phyloP scores from a whole-genome alignment of 2,888 invertebrate genomes.

The Fragum fragum region DNA sequence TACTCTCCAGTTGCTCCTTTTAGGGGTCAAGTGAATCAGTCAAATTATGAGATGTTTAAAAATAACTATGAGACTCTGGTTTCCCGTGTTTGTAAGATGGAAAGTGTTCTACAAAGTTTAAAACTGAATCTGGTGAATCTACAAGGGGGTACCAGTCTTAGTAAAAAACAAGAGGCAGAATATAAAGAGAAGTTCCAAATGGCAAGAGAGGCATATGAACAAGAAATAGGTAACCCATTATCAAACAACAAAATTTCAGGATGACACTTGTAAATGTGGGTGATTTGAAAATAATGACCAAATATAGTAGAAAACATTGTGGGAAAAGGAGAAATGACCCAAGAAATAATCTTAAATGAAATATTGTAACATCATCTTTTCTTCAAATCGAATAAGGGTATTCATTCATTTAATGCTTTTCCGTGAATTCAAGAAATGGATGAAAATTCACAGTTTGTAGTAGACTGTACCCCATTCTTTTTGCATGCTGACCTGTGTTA shows the following conservation, averaged over 20 bases:
- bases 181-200: conserved; percentile 75
- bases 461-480: too few species aligned
- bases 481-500: too few species aligned
- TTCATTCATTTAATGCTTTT: too few species aligned
- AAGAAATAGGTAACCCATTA: conserved; percentile 71
- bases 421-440: too few species aligned
- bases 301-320: too few species aligned
- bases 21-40: conserved; percentile 48
- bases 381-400: too few species aligned
- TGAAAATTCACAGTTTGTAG: too few species aligned
- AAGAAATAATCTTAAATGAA: too few species aligned
- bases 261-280: neutral
- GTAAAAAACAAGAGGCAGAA: conserved; percentile 71
- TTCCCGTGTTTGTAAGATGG: conserved; percentile 81
- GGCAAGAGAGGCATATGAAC: conserved; percentile 77
- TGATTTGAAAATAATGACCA: too few species aligned
- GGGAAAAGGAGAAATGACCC: neutral
- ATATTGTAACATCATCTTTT: too few species aligned
- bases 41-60: conserved; percentile 69
- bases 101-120: conserved; percentile 82
- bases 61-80: conserved; percentile 75
- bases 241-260: too few species aligned
- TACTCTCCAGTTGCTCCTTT: conserved; percentile 65
- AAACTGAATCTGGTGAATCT: conserved; percentile 79
- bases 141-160: conserved; percentile 78